A percentile compares a stretch with the other conserved stretches of the same genome.
phyloP scores from a whole-genome alignment of 1,140 invertebrate species.

The Diachasmimorpha longicaudata region DNA sequence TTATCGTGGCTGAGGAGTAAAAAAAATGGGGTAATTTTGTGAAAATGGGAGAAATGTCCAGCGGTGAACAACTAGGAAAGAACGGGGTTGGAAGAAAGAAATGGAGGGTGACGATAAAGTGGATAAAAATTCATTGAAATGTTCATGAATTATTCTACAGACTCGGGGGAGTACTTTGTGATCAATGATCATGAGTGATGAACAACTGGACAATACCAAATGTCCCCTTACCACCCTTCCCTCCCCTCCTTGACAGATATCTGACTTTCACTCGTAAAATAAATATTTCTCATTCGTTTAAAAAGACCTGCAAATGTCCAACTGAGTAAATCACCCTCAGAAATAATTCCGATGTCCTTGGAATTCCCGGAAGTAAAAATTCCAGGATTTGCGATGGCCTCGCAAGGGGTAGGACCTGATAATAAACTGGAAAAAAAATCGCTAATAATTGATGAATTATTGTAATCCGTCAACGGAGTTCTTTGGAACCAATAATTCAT shows the following conservation, averaged over 20 bases:
- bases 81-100: neutral
- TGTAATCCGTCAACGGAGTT: neutral
- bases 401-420: neutral
- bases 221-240: no score
- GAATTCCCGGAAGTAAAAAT: no score
- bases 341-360: no score
- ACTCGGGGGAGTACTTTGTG: neutral
- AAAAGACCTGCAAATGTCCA: no score
- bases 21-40: neutral
- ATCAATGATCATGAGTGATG: neutral
- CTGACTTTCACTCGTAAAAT: no score
- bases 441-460: neutral
- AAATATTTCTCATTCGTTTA: no score
- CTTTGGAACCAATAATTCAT: neutral
- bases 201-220: no score
- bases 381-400: no score
- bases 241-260: no score
- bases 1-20: neutral
- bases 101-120: neutral
- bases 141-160: neutral
- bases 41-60: neutral
- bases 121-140: neutral
- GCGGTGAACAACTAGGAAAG: neutral
- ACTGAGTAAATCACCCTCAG: no score
- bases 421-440: neutral